Conservation (phyloP, 2,113 vertebrate species). For the Oceanites oceanicus region DNA sequence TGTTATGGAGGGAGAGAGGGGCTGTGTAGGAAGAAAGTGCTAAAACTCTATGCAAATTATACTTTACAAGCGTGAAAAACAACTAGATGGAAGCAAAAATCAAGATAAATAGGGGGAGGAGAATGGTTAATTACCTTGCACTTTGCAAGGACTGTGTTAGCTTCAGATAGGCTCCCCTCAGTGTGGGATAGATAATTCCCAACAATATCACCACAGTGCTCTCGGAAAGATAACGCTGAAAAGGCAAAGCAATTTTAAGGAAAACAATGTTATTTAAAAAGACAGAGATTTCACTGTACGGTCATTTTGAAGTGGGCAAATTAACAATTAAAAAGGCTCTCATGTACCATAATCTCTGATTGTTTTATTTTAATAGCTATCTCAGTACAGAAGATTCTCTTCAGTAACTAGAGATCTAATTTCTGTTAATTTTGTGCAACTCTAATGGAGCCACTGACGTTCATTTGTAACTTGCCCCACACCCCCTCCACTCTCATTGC, state of each 20-base stretch:
- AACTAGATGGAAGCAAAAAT: conserved; percentile 62
- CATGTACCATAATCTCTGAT: conserved; percentile 63
- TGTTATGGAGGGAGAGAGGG: neutral
- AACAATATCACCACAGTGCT: conserved; percentile 16
- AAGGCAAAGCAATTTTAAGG: conserved; percentile 51
- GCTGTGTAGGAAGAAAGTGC: conserved; percentile 31
- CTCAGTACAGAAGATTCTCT: conserved; percentile 63
- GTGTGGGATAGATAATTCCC: conserved; percentile 47
- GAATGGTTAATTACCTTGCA: conserved; percentile 52
- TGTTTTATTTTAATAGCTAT: conserved; percentile 72
- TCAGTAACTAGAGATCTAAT: conserved; percentile 71
- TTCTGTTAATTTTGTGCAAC: conserved; percentile 74
- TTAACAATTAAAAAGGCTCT: conserved; percentile 72
- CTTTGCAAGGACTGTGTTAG: conserved; percentile 48
- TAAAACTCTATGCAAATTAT: conserved; percentile 43
- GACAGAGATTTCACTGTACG: conserved; percentile 34
- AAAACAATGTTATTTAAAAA: conserved; percentile 46
- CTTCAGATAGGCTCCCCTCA: conserved; percentile 48
- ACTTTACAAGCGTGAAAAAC: conserved; percentile 16
- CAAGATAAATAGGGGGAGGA: conserved; percentile 57
- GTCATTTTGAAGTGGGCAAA: conserved; percentile 68
- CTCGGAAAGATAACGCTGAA: conserved; percentile 31
- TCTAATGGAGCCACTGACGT: conserved; percentile 50
- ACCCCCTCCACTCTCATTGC: neutral
- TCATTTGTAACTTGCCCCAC: conserved; percentile 18